Conservation (phyloP, 2,113 vertebrate species). For the Pedionomus torquatus region DNA sequence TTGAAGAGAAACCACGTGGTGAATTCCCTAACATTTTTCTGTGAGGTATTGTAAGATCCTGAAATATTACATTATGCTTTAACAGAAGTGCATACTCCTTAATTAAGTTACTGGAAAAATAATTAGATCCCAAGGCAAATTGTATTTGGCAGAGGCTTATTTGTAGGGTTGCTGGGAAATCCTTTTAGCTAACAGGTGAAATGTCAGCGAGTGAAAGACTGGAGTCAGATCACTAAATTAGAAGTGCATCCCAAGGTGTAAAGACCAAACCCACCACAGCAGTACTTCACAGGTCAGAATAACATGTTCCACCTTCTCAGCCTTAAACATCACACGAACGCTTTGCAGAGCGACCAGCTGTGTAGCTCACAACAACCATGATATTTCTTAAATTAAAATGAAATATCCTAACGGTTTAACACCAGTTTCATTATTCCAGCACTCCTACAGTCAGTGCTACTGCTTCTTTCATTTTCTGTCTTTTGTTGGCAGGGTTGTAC, state of each 20-base stretch:
- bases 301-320: neutral
- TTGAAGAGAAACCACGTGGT: neutral
- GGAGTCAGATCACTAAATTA: neutral
- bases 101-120: neutral
- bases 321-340: rapidly evolving
- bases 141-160: neutral
- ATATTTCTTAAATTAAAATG: neutral
- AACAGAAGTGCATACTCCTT: neutral
- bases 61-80: neutral
- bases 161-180: neutral
- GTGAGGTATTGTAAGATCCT: neutral
- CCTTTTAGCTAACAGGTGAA: neutral
- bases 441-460: neutral
- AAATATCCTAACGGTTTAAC: neutral
- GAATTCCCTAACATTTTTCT: neutral
- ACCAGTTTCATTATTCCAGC: neutral
- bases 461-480: neutral
- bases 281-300: neutral
- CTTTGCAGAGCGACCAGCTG: neutral
- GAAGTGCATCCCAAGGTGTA: neutral
- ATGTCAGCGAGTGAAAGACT: neutral
- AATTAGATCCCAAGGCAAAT: neutral
- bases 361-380: neutral
- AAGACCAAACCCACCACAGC: neutral
- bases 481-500: neutral